phyloP scores from a whole-genome alignment of 1,140 invertebrate genomes.

The Andricus grossulariae region DNA sequence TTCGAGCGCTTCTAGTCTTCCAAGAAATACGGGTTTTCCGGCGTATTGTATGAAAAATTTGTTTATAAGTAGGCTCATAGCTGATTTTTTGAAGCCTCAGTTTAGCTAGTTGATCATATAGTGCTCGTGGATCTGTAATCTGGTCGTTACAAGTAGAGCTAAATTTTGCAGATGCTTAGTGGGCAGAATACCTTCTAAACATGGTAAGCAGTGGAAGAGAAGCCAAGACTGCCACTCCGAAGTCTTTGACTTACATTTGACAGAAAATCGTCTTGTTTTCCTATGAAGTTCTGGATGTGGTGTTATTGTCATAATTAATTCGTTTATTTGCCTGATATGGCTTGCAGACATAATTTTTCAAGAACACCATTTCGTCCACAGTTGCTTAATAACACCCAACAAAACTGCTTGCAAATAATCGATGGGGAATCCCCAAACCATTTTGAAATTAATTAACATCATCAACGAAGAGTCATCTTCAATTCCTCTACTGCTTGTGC shows the following conservation, averaged over 20 bases:
- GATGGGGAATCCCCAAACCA: conserved; percentile 44
- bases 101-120: conserved; percentile 44
- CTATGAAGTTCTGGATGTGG: conserved; percentile 32
- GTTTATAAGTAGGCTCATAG: conserved; percentile 14
- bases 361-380: conserved; percentile 32
- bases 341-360: background rate
- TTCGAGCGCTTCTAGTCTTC: background rate
- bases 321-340: background rate
- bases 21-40: conserved; percentile 8
- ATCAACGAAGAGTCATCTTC: conserved; percentile 41
- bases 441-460: conserved; percentile 42
- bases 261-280: conserved; percentile 38
- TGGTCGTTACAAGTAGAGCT: background rate
- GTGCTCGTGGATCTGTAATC: conserved; percentile 41
- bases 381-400: conserved; percentile 40
- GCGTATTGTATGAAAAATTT: background rate
- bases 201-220: conserved; percentile 45
- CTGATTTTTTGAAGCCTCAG: conserved; percentile 21
- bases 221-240: conserved; percentile 49
- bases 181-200: conserved; percentile 44
- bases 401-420: conserved; percentile 46
- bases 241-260: conserved; percentile 44
- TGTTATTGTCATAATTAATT: conserved; percentile 1
- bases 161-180: too few relatives aligned
- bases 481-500: conserved; percentile 26